A percentile compares a stretch with the other conserved stretches of the same genome.
phyloP scores from a whole-genome alignment of 2,113 vertebrate species.

The Podocnemis expansa region DNA sequence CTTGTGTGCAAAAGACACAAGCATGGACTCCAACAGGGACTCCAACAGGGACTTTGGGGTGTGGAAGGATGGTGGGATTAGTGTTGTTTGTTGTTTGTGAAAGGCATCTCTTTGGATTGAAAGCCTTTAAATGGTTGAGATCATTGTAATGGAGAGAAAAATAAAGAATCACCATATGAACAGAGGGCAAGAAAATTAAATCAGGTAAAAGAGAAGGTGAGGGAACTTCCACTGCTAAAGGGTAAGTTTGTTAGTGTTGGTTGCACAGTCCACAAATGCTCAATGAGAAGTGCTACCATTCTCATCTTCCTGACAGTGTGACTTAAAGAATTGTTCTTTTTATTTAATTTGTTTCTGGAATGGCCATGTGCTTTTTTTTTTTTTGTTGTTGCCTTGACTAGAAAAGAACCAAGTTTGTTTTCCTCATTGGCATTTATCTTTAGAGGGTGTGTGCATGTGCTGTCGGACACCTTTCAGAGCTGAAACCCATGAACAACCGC shows the following conservation, averaged over 20 bases:
- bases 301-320: constrained; percentile 48
- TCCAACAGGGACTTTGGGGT: neutral
- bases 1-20: accelerated
- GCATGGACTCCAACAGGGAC: neutral
- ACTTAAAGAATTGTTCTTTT: constrained; percentile 13
- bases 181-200: neutral
- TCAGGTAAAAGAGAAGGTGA: constrained; percentile 26
- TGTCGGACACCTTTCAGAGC: neutral
- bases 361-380: constrained; percentile 65
- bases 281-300: constrained; percentile 8
- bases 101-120: neutral
- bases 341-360: neutral
- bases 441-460: neutral
- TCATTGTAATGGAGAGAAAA: neutral
- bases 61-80: accelerated
- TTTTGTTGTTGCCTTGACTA: constrained; percentile 25
- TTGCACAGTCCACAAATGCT: constrained; percentile 44
- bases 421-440: constrained; percentile 30
- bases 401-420: neutral
- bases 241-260: too few species aligned
- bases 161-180: neutral
- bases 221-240: neutral
- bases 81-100: neutral
- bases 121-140: neutral
- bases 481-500: neutral